Percentiles rank a stretch among this genome's conserved stretches.
Conservation (phyloP, 2,888 invertebrate genomes). For the Caenorhabditis afra region DNA sequence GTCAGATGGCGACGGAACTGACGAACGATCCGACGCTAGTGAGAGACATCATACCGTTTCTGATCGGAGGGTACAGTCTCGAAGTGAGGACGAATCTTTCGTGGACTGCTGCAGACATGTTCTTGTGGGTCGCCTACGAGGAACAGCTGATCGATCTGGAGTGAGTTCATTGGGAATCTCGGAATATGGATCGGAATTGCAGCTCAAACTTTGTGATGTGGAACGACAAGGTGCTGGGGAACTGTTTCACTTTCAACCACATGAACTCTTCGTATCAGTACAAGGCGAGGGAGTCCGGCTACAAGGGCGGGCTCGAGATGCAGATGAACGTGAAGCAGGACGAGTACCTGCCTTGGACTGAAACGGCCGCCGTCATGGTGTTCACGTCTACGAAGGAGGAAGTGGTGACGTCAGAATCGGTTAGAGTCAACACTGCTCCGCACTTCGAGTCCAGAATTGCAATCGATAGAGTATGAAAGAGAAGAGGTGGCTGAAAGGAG, state of each 20-base stretch:
- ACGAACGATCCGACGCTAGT: slow-evolving; percentile 63
- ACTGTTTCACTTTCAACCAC: slow-evolving; percentile 74
- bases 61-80: slow-evolving; percentile 56
- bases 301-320: slow-evolving; percentile 59
- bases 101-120: slow-evolving; percentile 68
- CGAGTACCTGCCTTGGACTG: slow-evolving; percentile 69
- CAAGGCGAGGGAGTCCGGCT: slow-evolving; percentile 52
- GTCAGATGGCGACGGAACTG: slow-evolving; percentile 62
- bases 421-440: slow-evolving; percentile 61
- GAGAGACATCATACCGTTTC: slow-evolving; percentile 66
- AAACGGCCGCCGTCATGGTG: slow-evolving; percentile 64
- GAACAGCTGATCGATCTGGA: slow-evolving; percentile 57
- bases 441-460: slow-evolving; percentile 48
- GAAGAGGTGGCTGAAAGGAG: too few relatives aligned
- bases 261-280: slow-evolving; percentile 56
- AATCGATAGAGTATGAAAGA: slow-evolving; percentile 17
- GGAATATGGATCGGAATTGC: slow-evolving; percentile 12
- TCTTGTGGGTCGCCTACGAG: slow-evolving; percentile 70
- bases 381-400: slow-evolving; percentile 65
- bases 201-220: slow-evolving; percentile 62
- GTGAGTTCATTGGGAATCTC: slow-evolving; percentile 23
- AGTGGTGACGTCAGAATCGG: slow-evolving; percentile 66
- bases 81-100: slow-evolving; percentile 56
- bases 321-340: slow-evolving; percentile 62
- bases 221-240: slow-evolving; percentile 69